A percentile compares a stretch with the other conserved stretches of the same genome.
These are phyloP conservation scores for Nymphalis io DNA, from an alignment of 1,140 invertebrate species.

Conservation along the genomic window DNA sequence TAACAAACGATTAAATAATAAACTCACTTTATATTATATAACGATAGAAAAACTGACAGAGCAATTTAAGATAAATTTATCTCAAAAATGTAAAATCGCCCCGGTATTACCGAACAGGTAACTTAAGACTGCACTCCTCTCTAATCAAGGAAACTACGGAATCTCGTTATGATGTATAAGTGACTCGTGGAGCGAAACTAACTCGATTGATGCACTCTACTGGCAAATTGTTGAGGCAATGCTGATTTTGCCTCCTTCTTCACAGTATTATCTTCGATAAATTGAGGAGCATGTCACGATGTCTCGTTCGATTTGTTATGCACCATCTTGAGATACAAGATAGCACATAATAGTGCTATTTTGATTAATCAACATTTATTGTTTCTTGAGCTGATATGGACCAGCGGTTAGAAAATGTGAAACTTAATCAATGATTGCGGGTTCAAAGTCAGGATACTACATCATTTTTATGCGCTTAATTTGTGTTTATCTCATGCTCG, in stretches of 20 bases:
- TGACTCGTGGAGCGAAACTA: conserved; percentile 31
- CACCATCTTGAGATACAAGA: background rate
- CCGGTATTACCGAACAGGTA: background rate
- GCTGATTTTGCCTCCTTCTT: conserved; percentile 29
- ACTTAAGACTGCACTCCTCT: conserved; percentile 30
- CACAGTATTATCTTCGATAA: conserved; percentile 20
- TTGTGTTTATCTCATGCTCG: too few relatives aligned
- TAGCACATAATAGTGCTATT: too few relatives aligned
- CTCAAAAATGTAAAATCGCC: background rate
- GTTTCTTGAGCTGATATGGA: too few relatives aligned
- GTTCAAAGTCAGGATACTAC: too few relatives aligned
- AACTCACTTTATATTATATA: too few relatives aligned
- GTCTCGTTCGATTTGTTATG: background rate
- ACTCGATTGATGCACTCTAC: conserved; percentile 35
- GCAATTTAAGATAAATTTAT: background rate
- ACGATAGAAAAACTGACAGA: background rate
- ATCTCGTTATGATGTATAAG: conserved; percentile 41
- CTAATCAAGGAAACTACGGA: conserved; percentile 37
- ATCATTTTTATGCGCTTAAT: too few relatives aligned
- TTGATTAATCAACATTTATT: too few relatives aligned
- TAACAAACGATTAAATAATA: too few relatives aligned
- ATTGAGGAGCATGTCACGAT: conserved; percentile 6
- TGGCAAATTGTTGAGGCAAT: conserved; percentile 34
- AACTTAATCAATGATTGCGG: too few relatives aligned
- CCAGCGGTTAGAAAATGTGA: too few relatives aligned